phyloP scores from a whole-genome alignment of 2,888 invertebrate genomes.

The Drosophila pegasa region DNA sequence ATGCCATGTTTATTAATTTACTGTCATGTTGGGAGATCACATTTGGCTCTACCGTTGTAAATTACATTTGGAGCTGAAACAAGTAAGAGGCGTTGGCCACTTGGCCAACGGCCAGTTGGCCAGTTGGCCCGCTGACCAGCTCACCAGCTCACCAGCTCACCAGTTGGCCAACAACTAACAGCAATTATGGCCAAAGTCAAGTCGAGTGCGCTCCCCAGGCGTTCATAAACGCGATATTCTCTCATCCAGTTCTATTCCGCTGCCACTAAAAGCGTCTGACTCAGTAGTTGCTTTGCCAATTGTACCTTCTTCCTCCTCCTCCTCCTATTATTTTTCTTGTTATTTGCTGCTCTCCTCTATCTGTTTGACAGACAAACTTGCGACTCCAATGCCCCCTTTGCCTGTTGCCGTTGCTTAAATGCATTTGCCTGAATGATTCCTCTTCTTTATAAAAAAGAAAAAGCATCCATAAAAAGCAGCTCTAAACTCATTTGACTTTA shows the following conservation, averaged over 20 bases:
- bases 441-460: neutral
- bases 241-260: conserved; percentile 19
- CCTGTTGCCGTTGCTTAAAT: neutral
- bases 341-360: conserved; percentile 17
- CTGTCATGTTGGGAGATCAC: conserved; percentile 31
- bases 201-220: conserved; percentile 62
- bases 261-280: conserved; percentile 44
- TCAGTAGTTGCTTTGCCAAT: conserved; percentile 45
- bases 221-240: conserved; percentile 56
- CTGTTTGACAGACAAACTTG: conserved; percentile 2
- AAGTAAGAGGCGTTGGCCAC: conserved; percentile 19
- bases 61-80: conserved; percentile 28
- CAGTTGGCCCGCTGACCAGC: conserved; percentile 12
- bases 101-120: conserved; percentile 12
- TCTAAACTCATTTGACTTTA: neutral
- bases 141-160: conserved; percentile 15
- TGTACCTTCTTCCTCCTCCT: conserved; percentile 29
- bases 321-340: neutral
- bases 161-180: conserved; percentile 24
- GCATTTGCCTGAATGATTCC: neutral
- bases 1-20: conserved; percentile 46
- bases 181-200: conserved; percentile 53
- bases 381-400: neutral
- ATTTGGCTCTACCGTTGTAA: conserved; percentile 23
- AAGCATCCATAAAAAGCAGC: no score